Percentiles rank a stretch among this genome's conserved stretches.
Conservation (phyloP, 2,113 vertebrate species). For the Dinomys branickii region DNA sequence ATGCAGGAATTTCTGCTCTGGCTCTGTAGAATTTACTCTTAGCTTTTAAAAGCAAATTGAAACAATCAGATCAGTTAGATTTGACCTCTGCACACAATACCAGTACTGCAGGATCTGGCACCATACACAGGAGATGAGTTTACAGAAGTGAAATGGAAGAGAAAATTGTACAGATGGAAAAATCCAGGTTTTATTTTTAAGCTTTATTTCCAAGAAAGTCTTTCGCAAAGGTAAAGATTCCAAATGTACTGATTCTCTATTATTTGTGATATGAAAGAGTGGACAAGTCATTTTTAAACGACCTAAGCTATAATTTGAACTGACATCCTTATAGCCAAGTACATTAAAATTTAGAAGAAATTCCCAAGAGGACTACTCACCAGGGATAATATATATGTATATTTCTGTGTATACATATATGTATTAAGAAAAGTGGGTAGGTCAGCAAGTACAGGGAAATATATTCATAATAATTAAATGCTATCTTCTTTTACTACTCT, state of each 20-base stretch:
- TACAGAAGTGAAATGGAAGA: neutral
- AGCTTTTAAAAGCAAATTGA: slow-evolving; percentile 39
- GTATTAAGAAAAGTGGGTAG: slow-evolving; percentile 68
- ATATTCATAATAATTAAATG: slow-evolving; percentile 76
- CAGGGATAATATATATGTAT: slow-evolving; percentile 59
- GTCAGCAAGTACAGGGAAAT: slow-evolving; percentile 71
- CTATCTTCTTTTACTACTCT: slow-evolving; percentile 51
- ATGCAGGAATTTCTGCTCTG: neutral
- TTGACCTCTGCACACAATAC: neutral
- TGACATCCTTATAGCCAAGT: slow-evolving; percentile 73
- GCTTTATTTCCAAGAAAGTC: slow-evolving; percentile 19
- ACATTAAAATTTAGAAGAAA: slow-evolving; percentile 78
- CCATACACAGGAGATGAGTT: neutral
- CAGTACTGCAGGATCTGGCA: slow-evolving; percentile 1
- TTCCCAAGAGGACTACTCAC: slow-evolving; percentile 62
- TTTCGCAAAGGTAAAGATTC: slow-evolving; percentile 8
- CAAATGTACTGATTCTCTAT: slow-evolving; percentile 22
- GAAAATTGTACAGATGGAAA: neutral
- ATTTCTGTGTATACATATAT: slow-evolving; percentile 67
- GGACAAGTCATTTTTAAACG: slow-evolving; percentile 63
- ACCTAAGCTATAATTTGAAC: slow-evolving; percentile 68
- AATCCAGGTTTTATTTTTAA: neutral
- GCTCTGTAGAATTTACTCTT: neutral
- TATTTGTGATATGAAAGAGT: slow-evolving; percentile 61
- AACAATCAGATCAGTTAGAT: neutral